Base-by-base conservation (phyloP, 1,140 invertebrate species). In the Condylostylus longicornis region DNA sequence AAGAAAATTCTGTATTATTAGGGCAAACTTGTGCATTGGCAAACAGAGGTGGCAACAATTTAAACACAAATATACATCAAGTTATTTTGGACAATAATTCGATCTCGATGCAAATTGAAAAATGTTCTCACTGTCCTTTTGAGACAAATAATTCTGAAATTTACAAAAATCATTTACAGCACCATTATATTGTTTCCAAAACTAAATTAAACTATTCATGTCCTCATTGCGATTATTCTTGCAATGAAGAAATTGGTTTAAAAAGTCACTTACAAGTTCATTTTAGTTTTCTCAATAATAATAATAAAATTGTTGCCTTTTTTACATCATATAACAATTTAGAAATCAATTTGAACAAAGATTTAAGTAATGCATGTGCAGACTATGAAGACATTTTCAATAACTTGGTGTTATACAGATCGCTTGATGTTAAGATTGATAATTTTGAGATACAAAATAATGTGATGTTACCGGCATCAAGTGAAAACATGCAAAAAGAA, bases 211-310 rank as follows among this genome's bases (percentile, higher is more conserved):
- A 72, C 14, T 74, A 75, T 49, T 78, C 77, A 42, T 91, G 86
- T 51, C 70, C 72, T n/a, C 72, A 78, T 42, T 91, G 87, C 60
- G 78, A 80, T 51, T 91, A 88, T 57, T 73, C 75, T 19, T 80
- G 82, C 0, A 18, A 12, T 5, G 44, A 44, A 1, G 47, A 52
- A 15, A 13, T 44, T 0, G 37, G 50, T 10, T 40, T 61, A 15
- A 53, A 53, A 14, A 51, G 56, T 31, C 58, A 61, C 37, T 55
- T 45, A 3, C 36, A 44, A 0, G 30, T 61, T 18, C 58, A 61
- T n/a, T 59, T 61, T 18, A 56, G 49, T 45, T 48, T 50, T 30
- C 44, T 46, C 14, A 52, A 53, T 36, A 59, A 59, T 27, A 42
- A 53, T 0, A 58, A 54, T n/a, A 27, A 41, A 29, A 37, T 47